Conservation (phyloP, 2,797 vertebrate species). For the Pterois miles region DNA sequence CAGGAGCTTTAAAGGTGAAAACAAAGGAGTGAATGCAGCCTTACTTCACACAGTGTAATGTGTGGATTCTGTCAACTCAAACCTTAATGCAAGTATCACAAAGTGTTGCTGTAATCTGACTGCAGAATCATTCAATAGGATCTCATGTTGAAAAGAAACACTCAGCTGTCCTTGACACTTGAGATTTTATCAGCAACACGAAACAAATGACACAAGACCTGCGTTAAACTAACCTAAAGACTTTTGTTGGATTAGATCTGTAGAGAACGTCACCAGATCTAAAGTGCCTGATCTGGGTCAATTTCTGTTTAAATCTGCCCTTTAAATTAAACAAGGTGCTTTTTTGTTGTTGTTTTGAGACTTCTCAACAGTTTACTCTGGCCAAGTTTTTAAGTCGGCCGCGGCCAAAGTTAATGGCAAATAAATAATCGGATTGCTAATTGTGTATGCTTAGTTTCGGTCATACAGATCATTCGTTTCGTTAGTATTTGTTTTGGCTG, state of each 20-base stretch:
- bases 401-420: background rate
- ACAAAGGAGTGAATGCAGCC: background rate
- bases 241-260: slow-evolving; percentile 10
- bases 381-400: background rate
- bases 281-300: background rate
- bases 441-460: background rate
- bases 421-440: background rate
- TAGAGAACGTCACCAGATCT: background rate
- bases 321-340: background rate
- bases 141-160: background rate
- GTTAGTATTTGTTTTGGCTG: background rate
- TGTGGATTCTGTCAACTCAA: background rate
- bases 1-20: slow-evolving; percentile 12
- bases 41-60: background rate
- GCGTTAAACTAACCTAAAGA: background rate
- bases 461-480: background rate
- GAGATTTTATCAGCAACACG: slow-evolving; percentile 5
- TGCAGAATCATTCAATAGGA: background rate
- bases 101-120: background rate
- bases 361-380: background rate
- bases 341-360: background rate
- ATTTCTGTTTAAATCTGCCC: slow-evolving; percentile 18
- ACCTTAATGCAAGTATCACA: slow-evolving; percentile 11
- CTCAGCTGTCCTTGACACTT: slow-evolving; percentile 12
- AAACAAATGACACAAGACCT: background rate